phyloP scores from a whole-genome alignment of 1,140 invertebrate genomes.

The Lucilia cuprina region DNA sequence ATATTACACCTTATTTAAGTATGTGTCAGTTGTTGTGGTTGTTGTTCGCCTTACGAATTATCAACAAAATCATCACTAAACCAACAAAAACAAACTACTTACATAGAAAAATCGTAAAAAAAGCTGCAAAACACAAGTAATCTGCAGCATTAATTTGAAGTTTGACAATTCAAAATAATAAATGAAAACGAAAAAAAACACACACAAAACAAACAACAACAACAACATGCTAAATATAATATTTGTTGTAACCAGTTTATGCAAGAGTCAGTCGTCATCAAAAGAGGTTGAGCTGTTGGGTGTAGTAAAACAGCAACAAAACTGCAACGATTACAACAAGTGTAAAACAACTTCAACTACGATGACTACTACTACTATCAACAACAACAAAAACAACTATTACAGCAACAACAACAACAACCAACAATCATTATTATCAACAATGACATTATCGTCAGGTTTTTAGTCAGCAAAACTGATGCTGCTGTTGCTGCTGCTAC shows the following conservation, averaged over 20 bases:
- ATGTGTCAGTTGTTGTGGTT: background rate
- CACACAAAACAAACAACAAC: constrained; percentile 10
- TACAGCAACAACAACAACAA: background rate
- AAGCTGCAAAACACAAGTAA: background rate
- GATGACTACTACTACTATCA: background rate
- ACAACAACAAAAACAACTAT: background rate
- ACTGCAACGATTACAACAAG: background rate
- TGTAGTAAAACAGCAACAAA: background rate
- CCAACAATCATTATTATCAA: constrained; percentile 21
- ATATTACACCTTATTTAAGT: background rate
- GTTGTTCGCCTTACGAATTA: background rate
- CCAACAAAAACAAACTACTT: too few relatives aligned
- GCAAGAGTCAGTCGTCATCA: background rate
- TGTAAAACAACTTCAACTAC: background rate
- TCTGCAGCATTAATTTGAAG: background rate
- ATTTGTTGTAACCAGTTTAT: background rate
- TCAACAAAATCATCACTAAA: background rate
- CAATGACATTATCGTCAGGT: constrained; percentile 33
- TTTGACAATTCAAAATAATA: background rate
- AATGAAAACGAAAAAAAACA: background rate
- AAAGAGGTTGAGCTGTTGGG: background rate
- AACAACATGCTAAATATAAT: background rate
- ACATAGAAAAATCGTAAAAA: background rate
- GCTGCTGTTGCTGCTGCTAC: too few relatives aligned
- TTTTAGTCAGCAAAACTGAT: constrained; percentile 1